Base-by-base conservation (phyloP, 2,113 vertebrate species). In the Lamprologus ornatipinnis region DNA sequence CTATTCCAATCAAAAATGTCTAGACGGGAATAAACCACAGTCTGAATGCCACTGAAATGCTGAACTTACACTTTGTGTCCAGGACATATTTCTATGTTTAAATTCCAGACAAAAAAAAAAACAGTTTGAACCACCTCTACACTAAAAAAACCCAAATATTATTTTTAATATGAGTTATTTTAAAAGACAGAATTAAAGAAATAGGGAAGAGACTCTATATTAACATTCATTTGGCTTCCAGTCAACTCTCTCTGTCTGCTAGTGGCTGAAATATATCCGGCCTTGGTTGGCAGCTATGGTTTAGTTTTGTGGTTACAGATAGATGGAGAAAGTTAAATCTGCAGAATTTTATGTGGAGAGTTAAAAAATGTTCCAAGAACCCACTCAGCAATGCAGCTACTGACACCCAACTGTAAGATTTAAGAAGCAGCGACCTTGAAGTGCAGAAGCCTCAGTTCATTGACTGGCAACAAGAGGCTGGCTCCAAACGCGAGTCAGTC, bases 1-100 rank as follows among this genome's bases (percentile, higher is more conserved):
- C 45, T 47, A 47, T 47, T 47, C 45, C 14, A 47, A 81, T 75
- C 13, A 68, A 33, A 83, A 31, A 21, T 9, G 88, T 92, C 86
- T 40, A 86, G 88, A 92, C 87, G 1, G 21, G 47, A 58, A 35
- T 49, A 17, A 70, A 85, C 86, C 85, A 58, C 86, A 10, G 70
- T 78, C 70, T 78, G 42, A 75, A 47, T 28, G 15, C 42, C 70
- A 75, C 70, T 12, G 42, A 75, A 47, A 47, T 49, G 70, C 42
- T 75, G 42, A 75, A 75, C 42, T 75, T 47, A 49, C 42, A 75
- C 42, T 75, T 75, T 78, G 42, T 78, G 42, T 47, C 70, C 42
- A 31, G 42, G 23, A 31, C 3, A 12, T 2, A 53, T 80, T 53
- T 80, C 12, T 80, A 80, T 53, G 75, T 79, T 51, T 80, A 51